These are phyloP conservation scores for Carduelis carduelis DNA, from an alignment of 2,797 vertebrate species.

Conservation along the genomic window DNA sequence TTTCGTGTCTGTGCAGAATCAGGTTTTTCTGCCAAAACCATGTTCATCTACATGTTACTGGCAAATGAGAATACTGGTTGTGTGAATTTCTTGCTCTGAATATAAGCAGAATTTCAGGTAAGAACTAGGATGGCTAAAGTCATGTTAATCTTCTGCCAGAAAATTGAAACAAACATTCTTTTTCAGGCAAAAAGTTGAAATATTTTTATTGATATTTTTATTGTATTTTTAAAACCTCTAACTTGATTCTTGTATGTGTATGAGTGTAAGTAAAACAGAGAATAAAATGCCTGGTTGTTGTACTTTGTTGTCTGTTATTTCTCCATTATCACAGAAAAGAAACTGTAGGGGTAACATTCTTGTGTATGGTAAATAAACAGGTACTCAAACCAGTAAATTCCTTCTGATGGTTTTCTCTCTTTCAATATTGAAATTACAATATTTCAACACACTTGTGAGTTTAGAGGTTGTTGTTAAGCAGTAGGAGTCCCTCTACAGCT, in stretches of 20 bases:
- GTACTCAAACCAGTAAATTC: not conserved
- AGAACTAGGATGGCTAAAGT: not conserved
- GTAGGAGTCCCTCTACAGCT: not conserved
- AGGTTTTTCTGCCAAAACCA: not conserved
- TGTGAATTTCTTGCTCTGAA: not conserved
- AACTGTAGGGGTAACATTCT: not conserved
- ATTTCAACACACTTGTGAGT: not conserved
- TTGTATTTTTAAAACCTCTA: not conserved
- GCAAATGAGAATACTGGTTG: not conserved
- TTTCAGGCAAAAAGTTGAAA: not conserved
- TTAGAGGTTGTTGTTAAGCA: not conserved
- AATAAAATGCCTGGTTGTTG: not conserved
- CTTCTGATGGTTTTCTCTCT: not conserved
- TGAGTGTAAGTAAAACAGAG: not conserved
- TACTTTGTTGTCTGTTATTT: not conserved
- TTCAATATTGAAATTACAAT: not conserved
- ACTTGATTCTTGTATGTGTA: not conserved
- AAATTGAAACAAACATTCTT: not conserved
- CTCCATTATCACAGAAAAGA: not conserved
- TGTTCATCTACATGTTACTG: not conserved
- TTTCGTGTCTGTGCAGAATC: not conserved
- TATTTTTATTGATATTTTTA: not conserved
- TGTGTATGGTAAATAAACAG: not conserved
- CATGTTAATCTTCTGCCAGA: not conserved
- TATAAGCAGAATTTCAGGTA: not conserved